Evolutionary conservation across 2,113 vertebrate species (phyloP), one percentile per base, ranked within the genome.

Genomic region (Varanus salvator): DNA sequence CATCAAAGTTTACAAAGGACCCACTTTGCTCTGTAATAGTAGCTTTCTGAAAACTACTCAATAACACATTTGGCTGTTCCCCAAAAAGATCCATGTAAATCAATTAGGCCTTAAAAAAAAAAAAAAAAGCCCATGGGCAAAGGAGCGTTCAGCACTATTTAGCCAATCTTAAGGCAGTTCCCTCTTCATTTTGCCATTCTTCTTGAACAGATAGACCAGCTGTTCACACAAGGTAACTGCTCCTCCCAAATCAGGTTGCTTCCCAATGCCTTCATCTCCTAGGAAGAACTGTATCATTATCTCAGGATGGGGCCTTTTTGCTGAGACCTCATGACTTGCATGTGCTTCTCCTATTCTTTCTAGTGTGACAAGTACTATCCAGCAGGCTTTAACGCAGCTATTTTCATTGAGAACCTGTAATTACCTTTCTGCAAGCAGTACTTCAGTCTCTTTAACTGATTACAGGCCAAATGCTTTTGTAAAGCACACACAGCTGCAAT

Each of bases 401-500:
- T 96, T 97, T 96, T 93, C 85, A 14, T 52, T 94, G 94, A 97
- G 95, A 97, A 96, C 96, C 96, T 89, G 76, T 92, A 97, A 97
- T 97, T 97, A 97, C 96, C 91, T 95, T 93, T 19, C 89, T 76
- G 92, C 91, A 95, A 93, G 92, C 86, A 0, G 89, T 93, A 96
- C 93, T 97, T 96, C 87, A 95, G 69, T 34, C 94, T 94, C 89
- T 94, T 96, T 95, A 93, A 92, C 90, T 91, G 93, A 96, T 96
- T 94, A 97, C 94, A 96, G 92, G 90, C 72, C 23, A 92, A 92
- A 91, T 57, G 80, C 64, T 92, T 94, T 77, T 89, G 57, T 84
- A 57, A 89, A 82, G 92, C 83, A 90, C 88, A 91, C 90, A 93
- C 91, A 95, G 82, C 93, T 94, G 89, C 90, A 94, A 91, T 89